Conservation (phyloP, 2,797 vertebrate genomes). For the Gadopsis bispinosus region DNA sequence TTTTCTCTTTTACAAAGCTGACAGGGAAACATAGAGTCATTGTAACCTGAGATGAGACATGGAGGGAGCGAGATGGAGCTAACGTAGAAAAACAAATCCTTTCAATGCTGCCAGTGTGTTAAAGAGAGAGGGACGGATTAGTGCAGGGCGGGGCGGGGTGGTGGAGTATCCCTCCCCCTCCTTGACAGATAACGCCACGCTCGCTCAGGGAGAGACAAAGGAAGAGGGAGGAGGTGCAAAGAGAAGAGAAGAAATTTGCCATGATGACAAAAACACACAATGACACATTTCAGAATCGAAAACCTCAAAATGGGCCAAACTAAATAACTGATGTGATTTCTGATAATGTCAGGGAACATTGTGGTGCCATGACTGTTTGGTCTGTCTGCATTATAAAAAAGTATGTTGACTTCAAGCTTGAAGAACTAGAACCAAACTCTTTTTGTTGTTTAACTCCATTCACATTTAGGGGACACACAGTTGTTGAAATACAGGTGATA, state of each 20-base stretch:
- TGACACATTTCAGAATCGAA: constrained; percentile 13
- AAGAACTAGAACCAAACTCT: not conserved
- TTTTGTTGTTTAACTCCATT: not conserved
- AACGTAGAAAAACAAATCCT: constrained; percentile 65
- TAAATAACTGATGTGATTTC: constrained; percentile 26
- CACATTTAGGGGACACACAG: not conserved
- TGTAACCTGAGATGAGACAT: constrained; percentile 65
- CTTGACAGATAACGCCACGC: constrained; percentile 34
- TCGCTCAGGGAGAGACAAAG: constrained; percentile 5
- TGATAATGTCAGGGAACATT: not conserved
- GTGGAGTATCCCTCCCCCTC: constrained; percentile 27
- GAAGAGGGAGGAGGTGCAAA: constrained; percentile 19
- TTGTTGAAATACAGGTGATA: not conserved
- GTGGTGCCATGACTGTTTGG: not conserved
- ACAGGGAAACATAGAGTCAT: constrained; percentile 60
- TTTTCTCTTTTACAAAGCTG: constrained; percentile 54
- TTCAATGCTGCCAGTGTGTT: constrained; percentile 61
- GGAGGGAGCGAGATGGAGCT: constrained; percentile 38
- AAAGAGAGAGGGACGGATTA: constrained; percentile 59
- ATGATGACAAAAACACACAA: constrained; percentile 16
- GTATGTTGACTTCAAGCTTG: not conserved
- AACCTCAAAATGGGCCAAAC: constrained; percentile 32
- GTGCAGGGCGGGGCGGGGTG: constrained; percentile 17
- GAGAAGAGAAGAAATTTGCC: constrained; percentile 14
- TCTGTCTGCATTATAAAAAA: constrained; percentile 6